Percentiles rank a stretch among this genome's conserved stretches.
Conservation (phyloP, 2,113 vertebrate genomes). For the Pelodiscus sinensis region DNA sequence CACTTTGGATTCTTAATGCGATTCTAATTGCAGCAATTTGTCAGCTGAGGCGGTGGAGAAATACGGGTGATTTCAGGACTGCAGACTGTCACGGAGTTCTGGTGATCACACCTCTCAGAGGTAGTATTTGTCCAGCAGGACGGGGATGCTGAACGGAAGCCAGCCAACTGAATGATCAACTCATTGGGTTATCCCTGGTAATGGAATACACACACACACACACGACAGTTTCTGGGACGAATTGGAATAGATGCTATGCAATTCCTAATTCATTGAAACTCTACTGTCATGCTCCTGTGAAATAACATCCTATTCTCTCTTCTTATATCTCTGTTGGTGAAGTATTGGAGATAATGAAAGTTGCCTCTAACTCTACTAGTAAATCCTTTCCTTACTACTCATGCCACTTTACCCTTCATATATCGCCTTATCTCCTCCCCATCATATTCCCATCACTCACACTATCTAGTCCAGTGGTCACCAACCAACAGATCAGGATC, state of each 20-base stretch:
- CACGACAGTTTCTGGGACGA: neutral
- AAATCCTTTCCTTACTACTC: neutral
- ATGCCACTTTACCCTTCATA: neutral
- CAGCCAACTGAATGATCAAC: neutral
- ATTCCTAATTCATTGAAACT: neutral
- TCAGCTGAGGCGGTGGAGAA: neutral
- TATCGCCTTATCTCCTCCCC: neutral
- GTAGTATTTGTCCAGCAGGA: neutral
- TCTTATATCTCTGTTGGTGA: neutral
- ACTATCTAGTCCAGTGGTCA: neutral
- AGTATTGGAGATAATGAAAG: neutral
- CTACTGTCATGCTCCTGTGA: neutral
- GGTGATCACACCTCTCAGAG: neutral
- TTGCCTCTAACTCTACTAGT: neutral
- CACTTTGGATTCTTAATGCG: neutral
- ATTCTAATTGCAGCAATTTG: slow-evolving; percentile 29
- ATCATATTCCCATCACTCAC: neutral
- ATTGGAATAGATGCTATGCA: neutral
- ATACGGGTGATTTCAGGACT: neutral
- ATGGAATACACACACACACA: too few relatives aligned
- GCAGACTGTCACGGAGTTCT: fast-evolving
- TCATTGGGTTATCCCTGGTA: fast-evolving
- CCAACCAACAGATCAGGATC: too few relatives aligned
- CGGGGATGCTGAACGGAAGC: neutral
- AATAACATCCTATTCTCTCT: neutral